Conservation (phyloP, 2,113 vertebrate genomes). For the Embiotoca jacksoni region DNA sequence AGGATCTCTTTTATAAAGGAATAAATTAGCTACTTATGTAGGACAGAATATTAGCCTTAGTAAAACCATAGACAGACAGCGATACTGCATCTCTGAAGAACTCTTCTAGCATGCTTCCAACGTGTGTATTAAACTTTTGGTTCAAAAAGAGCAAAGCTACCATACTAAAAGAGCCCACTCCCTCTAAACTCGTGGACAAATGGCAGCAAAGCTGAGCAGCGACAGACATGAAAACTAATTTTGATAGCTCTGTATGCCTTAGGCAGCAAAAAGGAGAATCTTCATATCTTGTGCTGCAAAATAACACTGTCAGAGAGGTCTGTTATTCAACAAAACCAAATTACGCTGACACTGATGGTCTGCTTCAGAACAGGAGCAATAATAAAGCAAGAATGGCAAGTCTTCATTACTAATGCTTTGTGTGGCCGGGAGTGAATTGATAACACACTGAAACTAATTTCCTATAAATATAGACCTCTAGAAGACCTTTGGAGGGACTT, state of each 20-base stretch:
- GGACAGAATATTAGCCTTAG: too few species aligned
- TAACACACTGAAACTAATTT: conserved; percentile 72
- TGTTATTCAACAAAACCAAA: conserved; percentile 77
- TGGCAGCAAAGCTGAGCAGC: conserved; percentile 21
- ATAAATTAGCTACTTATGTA: too few species aligned
- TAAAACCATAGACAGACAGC: too few species aligned
- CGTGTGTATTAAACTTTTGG: not conserved
- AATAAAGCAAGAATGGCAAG: conserved; percentile 66
- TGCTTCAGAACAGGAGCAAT: conserved; percentile 68
- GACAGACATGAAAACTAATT: conserved; percentile 65
- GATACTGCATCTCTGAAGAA: not conserved
- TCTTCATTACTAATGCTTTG: conserved; percentile 72
- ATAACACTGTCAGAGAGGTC: conserved; percentile 62
- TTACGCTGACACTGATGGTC: conserved; percentile 74
- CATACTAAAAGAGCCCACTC: conserved; percentile 3
- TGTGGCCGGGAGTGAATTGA: conserved; percentile 62
- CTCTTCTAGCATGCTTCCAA: not conserved
- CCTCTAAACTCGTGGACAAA: conserved; percentile 26
- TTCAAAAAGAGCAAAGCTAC: conserved; percentile 9
- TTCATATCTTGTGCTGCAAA: conserved; percentile 62
- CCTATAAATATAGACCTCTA: conserved; percentile 68
- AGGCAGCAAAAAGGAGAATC: conserved; percentile 61
- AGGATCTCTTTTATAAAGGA: too few species aligned
- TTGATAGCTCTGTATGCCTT: conserved; percentile 51
- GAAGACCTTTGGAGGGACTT: conserved; percentile 37